Conservation (phyloP, 1,140 invertebrate genomes). For the Lucilia cuprina region DNA sequence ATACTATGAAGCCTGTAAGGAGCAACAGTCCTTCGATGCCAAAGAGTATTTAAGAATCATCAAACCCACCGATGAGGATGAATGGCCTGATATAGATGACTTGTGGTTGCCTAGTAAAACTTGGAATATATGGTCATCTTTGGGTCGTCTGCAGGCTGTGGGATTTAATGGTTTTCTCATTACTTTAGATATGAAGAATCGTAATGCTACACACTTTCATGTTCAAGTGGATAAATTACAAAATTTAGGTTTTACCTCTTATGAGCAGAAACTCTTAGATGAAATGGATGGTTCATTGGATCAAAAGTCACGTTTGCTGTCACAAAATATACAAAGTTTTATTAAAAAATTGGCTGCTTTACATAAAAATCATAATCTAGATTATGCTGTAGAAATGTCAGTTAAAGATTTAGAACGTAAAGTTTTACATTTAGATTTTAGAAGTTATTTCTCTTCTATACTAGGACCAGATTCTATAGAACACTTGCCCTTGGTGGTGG, state of each 20-base stretch:
- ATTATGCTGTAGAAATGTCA: neutral
- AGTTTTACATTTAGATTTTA: neutral
- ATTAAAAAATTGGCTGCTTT: neutral
- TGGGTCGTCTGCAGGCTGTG: neutral
- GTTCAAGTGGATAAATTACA: conserved; percentile 9
- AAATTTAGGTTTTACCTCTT: neutral
- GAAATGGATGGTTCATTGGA: neutral
- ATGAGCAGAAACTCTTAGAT: neutral
- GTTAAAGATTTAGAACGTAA: neutral
- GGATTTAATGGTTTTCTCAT: conserved; percentile 32
- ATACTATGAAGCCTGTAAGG: conserved; percentile 19
- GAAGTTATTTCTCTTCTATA: neutral
- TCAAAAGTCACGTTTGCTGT: neutral
- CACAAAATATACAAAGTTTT: neutral
- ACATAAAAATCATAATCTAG: neutral
- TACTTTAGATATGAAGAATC: neutral
- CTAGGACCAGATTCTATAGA: neutral
- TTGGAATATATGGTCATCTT: neutral
- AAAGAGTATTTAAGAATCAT: conserved; percentile 28
- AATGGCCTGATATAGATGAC: neutral
- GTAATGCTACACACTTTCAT: conserved; percentile 24
- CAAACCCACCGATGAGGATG: neutral
- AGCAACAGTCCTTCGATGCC: neutral
- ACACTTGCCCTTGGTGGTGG: neutral
- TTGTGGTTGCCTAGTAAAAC: neutral